A percentile compares a stretch with the other conserved stretches of the same genome.
Evolutionary conservation across 2,797 vertebrate genomes (phyloP).

Genomic region (Acanthornis magna): DNA sequence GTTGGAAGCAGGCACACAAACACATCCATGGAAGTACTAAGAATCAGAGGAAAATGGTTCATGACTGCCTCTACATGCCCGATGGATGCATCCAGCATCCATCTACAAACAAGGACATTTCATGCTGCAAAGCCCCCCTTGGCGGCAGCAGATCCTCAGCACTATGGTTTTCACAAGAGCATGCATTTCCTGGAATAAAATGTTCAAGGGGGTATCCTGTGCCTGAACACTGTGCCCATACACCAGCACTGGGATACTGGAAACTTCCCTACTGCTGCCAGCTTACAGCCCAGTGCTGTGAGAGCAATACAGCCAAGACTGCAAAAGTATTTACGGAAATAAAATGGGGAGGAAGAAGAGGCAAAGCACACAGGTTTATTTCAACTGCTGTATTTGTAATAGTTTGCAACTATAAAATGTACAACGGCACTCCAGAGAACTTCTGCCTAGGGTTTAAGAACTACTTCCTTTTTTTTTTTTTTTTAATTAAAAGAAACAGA

Average conservation of each 20-base stretch:
- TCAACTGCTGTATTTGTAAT: background rate
- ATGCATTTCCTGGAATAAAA: background rate
- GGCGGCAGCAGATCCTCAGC: background rate
- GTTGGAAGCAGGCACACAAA: background rate
- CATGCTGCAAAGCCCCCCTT: background rate
- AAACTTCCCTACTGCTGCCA: background rate
- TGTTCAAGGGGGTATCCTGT: background rate
- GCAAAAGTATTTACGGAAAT: background rate
- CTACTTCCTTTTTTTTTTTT: background rate
- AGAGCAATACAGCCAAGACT: background rate
- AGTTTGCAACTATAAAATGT: background rate
- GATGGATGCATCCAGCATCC: background rate
- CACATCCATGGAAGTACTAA: background rate
- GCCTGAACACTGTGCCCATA: rapidly evolving
- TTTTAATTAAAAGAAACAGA: background rate
- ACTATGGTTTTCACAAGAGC: background rate
- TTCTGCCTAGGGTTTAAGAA: background rate
- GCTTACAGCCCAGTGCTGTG: background rate
- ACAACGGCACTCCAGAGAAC: background rate
- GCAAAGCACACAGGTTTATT: background rate
- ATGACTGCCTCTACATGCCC: background rate
- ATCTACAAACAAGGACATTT: background rate
- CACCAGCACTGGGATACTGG: rapidly evolving
- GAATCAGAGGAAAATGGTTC: background rate
- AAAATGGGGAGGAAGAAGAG: background rate